A percentile compares a stretch with the other conserved stretches of the same genome.
Conservation (phyloP, 2,113 vertebrate species). For the Ascaphus truei region DNA sequence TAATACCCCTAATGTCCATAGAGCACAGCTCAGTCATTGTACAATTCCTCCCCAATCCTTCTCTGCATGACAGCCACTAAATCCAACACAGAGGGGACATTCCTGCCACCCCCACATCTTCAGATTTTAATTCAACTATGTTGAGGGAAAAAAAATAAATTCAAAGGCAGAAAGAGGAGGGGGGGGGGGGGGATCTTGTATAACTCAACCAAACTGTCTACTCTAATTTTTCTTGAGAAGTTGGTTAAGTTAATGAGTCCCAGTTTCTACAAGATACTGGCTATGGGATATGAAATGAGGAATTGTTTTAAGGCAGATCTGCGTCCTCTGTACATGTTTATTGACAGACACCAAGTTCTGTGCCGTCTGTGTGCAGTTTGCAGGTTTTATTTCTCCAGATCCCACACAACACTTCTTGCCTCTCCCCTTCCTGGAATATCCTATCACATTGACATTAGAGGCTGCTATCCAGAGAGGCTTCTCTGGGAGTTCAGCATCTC, state of each 20-base stretch:
- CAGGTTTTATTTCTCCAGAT: conserved; percentile 32
- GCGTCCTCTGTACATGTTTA: background rate
- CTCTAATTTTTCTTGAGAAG: background rate
- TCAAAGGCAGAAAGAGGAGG: conserved; percentile 24
- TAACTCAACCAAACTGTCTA: conserved; percentile 21
- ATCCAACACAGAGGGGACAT: conserved; percentile 32
- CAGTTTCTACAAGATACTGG: background rate
- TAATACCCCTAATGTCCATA: conserved; percentile 70
- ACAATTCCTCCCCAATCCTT: conserved; percentile 38
- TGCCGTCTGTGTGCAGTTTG: conserved; percentile 4
- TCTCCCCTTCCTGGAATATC: conserved; percentile 49
- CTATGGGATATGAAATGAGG: background rate
- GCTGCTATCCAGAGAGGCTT: conserved; percentile 9
- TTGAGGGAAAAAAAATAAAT: conserved; percentile 19
- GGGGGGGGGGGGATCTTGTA: conserved; percentile 6
- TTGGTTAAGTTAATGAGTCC: background rate
- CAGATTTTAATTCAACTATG: conserved; percentile 28
- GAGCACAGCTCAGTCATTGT: conserved; percentile 35
- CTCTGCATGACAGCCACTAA: conserved; percentile 37
- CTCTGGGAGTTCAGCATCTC: conserved; percentile 32
- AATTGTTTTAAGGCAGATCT: background rate
- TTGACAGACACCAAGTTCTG: conserved; percentile 30
- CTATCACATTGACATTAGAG: conserved; percentile 41
- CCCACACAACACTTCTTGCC: conserved; percentile 52
- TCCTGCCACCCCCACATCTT: conserved; percentile 35